Conservation (phyloP, 2,888 invertebrate genomes). For the Steinernema scapterisci region DNA sequence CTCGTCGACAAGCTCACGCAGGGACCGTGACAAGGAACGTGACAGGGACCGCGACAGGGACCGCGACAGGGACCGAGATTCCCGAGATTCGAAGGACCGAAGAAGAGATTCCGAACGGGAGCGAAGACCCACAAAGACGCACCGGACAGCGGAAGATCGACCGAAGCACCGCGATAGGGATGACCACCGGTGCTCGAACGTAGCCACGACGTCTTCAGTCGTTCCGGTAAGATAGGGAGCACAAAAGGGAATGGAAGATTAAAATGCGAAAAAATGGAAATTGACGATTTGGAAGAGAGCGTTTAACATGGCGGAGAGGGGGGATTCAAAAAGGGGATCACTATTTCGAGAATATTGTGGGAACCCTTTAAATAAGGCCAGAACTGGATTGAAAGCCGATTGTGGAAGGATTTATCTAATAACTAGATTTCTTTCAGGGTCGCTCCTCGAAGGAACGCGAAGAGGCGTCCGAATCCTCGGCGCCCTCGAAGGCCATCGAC, state of each 20-base stretch:
- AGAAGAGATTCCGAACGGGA: slow-evolving; percentile 9
- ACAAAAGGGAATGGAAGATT: background rate
- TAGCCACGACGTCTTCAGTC: slow-evolving; percentile 1
- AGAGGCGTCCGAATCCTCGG: background rate
- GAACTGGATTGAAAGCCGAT: too few relatives aligned
- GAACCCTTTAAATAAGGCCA: too few relatives aligned
- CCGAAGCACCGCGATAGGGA: background rate
- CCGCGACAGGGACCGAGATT: background rate
- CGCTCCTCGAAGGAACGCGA: slow-evolving; percentile 18
- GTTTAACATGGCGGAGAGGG: too few relatives aligned
- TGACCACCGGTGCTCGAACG: slow-evolving; percentile 17
- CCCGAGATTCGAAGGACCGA: background rate
- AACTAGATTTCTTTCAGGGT: background rate
- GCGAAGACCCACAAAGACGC: background rate
- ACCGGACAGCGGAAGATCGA: background rate
- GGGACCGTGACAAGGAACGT: slow-evolving; percentile 3
- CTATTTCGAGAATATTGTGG: too few relatives aligned
- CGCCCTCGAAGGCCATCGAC: slow-evolving; percentile 16
- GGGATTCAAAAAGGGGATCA: too few relatives aligned
- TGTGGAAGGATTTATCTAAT: too few relatives aligned
- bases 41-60: background rate
- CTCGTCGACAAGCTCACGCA: slow-evolving; percentile 1
- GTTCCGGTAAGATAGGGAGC: background rate
- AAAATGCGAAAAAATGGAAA: too few relatives aligned
- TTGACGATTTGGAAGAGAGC: too few relatives aligned